Evolutionary conservation across 2,113 vertebrate species (phyloP).

Genomic region (Megaceryle torquata): DNA sequence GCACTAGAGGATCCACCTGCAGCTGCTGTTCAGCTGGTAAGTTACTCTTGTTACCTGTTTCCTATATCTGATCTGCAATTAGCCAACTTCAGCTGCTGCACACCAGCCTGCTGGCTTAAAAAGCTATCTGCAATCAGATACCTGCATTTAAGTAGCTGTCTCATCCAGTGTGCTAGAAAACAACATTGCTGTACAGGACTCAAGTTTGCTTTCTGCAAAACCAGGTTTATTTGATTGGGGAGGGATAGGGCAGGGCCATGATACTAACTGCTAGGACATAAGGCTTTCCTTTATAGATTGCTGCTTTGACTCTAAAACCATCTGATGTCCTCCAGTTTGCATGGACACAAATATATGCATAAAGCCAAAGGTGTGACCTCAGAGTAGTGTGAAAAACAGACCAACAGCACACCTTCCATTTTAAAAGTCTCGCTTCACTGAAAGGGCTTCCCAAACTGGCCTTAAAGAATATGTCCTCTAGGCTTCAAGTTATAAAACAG

Average conservation of each 20-base stretch:
- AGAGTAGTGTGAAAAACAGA: not conserved
- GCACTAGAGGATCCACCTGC: not conserved
- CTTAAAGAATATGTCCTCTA: not conserved
- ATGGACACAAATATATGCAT: not conserved
- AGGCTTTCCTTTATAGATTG: not conserved
- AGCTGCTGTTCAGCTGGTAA: slow-evolving; percentile 4
- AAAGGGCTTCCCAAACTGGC: not conserved
- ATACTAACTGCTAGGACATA: not conserved
- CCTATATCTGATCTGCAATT: not conserved
- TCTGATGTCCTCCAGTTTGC: not conserved
- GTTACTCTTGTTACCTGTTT: not conserved
- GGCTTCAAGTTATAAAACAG: not conserved
- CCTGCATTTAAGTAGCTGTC: not conserved
- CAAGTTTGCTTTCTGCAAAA: not conserved
- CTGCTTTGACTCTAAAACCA: not conserved
- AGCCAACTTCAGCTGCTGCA: not conserved
- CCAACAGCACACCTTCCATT: not conserved
- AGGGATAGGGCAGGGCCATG: not conserved
- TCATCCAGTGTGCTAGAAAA: not conserved
- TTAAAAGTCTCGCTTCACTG: not conserved
- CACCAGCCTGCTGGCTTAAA: not conserved
- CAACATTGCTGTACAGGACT: not conserved
- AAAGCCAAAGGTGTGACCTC: not conserved
- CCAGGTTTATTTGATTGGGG: not conserved
- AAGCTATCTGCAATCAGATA: not conserved